Conservation (phyloP, 2,888 invertebrate genomes). For the Steinernema hermaphroditum region DNA sequence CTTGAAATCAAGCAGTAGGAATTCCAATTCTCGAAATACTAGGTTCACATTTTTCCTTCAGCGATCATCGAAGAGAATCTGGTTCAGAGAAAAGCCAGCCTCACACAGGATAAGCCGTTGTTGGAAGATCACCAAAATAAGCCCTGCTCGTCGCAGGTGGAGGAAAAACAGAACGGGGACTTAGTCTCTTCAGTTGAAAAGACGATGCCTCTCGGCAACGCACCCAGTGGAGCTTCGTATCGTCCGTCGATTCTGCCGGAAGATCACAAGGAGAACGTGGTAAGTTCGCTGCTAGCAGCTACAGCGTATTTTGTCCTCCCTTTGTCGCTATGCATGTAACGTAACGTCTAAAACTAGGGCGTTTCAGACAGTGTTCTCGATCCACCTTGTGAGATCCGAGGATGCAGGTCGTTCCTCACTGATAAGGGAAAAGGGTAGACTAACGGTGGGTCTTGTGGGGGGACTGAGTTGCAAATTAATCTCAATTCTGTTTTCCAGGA, state of each 20-base stretch:
- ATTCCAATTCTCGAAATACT: not conserved
- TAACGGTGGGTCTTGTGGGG: slow-evolving; percentile 2
- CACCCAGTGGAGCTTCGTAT: not conserved
- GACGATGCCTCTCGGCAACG: slow-evolving; percentile 9
- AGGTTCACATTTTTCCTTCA: not conserved
- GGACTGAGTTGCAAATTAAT: not conserved
- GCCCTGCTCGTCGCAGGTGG: slow-evolving; percentile 15
- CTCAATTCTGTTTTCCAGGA: not conserved
- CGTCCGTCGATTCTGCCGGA: slow-evolving; percentile 10
- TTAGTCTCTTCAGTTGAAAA: slow-evolving; percentile 19
- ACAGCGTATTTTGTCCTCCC: not conserved
- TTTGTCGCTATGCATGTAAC: not conserved
- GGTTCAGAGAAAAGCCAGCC: slow-evolving; percentile 24
- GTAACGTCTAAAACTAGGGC: not conserved
- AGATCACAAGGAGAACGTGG: not conserved
- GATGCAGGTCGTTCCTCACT: slow-evolving; percentile 16
- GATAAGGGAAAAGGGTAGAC: slow-evolving; percentile 3
- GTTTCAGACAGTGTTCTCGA: slow-evolving; percentile 24
- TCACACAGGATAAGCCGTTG: slow-evolving; percentile 17
- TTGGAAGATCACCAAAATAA: slow-evolving; percentile 12
- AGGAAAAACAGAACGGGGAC: slow-evolving; percentile 11
- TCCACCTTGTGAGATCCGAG: slow-evolving; percentile 26
- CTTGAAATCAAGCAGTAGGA: not conserved
- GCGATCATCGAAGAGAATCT: not conserved
- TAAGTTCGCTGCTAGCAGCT: not conserved